These are phyloP conservation scores for Pithys albifrons DNA, from an alignment of 2,113 vertebrate species.

Conservation along the genomic window DNA sequence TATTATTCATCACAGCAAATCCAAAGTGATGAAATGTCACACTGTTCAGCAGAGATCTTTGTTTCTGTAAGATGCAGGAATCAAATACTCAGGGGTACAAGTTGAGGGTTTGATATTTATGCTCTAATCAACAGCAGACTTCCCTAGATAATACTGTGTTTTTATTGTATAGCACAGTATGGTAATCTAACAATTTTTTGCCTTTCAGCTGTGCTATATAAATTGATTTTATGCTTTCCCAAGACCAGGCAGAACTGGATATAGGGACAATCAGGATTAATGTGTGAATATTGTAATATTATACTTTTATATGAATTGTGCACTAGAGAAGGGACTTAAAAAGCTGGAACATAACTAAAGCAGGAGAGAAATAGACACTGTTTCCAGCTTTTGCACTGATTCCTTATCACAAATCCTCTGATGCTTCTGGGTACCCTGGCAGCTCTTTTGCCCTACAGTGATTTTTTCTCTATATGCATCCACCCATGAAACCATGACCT, in stretches of 20 bases:
- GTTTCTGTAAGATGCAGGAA: conserved; percentile 7
- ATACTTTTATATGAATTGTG: conserved; percentile 53
- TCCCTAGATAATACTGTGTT: not conserved
- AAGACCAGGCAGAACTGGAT: not conserved
- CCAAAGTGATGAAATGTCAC: conserved; percentile 16
- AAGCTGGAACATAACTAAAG: not conserved
- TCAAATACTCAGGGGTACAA: not conserved
- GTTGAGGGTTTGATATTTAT: not conserved
- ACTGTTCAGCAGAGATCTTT: conserved; percentile 11
- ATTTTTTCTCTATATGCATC: not conserved
- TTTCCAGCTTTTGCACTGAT: not conserved
- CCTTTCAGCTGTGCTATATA: not conserved
- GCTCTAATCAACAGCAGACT: not conserved
- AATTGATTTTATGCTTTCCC: conserved; percentile 22
- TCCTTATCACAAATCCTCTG: not conserved
- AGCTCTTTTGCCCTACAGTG: not conserved
- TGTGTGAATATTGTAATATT: conserved; percentile 15
- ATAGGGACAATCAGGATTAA: conserved; percentile 29
- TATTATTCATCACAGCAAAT: conserved; percentile 13
- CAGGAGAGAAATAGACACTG: not conserved
- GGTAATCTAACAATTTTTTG: conserved; percentile 29
- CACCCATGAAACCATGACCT: not conserved
- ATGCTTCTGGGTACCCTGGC: not conserved
- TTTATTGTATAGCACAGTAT: not conserved
- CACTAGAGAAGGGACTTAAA: conserved; percentile 1